A percentile compares a stretch with the other conserved stretches of the same genome.
Evolutionary conservation across 1,140 invertebrate species (phyloP).

Genomic region (Formica selysi): DNA sequence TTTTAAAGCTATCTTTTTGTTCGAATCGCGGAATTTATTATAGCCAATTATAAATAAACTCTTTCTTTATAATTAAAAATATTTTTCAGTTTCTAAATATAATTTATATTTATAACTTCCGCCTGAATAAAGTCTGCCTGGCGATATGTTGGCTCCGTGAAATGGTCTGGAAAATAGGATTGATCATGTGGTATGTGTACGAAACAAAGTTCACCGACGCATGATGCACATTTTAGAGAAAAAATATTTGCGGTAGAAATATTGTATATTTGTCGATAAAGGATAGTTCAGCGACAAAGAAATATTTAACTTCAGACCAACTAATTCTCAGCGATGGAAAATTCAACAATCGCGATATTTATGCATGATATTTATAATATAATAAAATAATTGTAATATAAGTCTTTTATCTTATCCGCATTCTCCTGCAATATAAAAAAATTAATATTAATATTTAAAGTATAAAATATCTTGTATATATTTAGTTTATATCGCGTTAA

Average conservation of each 20-base stretch:
- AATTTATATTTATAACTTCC: neutral
- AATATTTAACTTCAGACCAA: neutral
- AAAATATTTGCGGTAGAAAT: conserved; percentile 7
- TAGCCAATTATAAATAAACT: conserved; percentile 8
- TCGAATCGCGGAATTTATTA: neutral
- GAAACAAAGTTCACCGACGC: neutral
- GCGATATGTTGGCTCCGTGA: conserved; percentile 11
- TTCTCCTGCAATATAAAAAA: neutral
- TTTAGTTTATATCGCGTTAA: neutral
- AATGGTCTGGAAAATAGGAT: conserved; percentile 37
- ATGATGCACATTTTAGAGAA: neutral
- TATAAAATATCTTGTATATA: neutral
- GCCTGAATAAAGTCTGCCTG: neutral
- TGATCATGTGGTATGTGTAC: neutral
- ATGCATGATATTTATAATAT: neutral
- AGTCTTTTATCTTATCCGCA: neutral
- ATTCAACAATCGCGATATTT: neutral
- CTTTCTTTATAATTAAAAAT: neutral
- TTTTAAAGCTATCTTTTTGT: neutral
- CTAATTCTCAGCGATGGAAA: neutral
- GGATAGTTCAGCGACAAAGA: neutral
- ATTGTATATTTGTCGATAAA: neutral
- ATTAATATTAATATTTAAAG: neutral
- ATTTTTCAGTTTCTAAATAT: neutral
- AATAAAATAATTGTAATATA: neutral